phyloP scores from a whole-genome alignment of 2,888 invertebrate genomes.

The Synergus umbraculus region DNA sequence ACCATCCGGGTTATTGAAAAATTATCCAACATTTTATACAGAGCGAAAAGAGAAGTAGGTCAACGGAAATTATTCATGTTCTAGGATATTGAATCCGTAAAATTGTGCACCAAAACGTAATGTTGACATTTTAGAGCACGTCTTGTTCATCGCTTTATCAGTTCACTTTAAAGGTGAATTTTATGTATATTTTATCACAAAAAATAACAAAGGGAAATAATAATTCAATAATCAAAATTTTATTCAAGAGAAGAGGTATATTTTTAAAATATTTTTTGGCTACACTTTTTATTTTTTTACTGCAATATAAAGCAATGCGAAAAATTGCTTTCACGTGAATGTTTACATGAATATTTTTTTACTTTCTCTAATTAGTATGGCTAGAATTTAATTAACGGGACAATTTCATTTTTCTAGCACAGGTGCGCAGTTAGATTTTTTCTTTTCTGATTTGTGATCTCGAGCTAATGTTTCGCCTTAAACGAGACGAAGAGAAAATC shows the following conservation, averaged over 20 bases:
- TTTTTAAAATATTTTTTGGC: no score
- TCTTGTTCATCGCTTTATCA: constrained; percentile 18
- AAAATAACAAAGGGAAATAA: neutral
- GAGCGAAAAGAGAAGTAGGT: constrained; percentile 8
- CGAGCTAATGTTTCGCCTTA: constrained; percentile 14
- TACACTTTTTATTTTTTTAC: no score
- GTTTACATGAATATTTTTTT: neutral
- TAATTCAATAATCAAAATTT: no score
- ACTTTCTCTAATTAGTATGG: neutral
- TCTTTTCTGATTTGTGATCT: constrained; percentile 14
- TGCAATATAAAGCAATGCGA: no score
- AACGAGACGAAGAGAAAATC: constrained; percentile 1
- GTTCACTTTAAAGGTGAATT: neutral
- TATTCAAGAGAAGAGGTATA: no score
- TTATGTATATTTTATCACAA: neutral
- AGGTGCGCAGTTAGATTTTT: neutral
- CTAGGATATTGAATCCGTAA: constrained; percentile 32
- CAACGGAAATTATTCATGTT: constrained; percentile 37
- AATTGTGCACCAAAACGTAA: constrained; percentile 32
- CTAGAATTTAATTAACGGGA: neutral
- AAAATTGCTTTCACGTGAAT: neutral
- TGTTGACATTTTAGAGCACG: constrained; percentile 28
- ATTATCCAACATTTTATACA: constrained; percentile 24
- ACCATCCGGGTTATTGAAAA: constrained; percentile 18
- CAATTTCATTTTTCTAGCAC: constrained; percentile 1